Evolutionary conservation across 2,888 invertebrate species (phyloP).

Genomic region (Dasysyrphus tricinctus): DNA sequence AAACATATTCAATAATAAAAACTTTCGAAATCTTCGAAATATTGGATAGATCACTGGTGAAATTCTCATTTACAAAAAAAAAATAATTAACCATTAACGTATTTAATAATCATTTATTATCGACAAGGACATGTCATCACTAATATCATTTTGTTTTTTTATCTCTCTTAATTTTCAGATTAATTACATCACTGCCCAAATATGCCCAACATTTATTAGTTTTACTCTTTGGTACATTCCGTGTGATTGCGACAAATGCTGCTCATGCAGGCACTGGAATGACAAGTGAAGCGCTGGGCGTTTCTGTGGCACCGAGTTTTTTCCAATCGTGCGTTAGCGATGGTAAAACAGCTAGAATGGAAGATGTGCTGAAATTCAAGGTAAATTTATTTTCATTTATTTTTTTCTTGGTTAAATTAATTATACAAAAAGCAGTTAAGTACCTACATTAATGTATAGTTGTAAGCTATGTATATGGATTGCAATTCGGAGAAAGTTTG

Average conservation of each 20-base stretch:
- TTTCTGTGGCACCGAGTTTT: slow-evolving; percentile 97
- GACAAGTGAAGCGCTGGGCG: slow-evolving; percentile 97
- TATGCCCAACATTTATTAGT: slow-evolving; percentile 97
- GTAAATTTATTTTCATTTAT: slow-evolving; percentile 84
- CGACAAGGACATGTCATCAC: slow-evolving; percentile 8
- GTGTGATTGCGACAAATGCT: slow-evolving; percentile 96
- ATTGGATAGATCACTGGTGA: not conserved
- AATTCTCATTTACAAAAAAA: not conserved
- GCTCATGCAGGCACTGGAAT: slow-evolving; percentile 95
- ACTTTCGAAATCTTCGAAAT: too few relatives aligned
- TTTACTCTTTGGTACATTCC: slow-evolving; percentile 97
- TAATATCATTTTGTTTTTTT: slow-evolving; percentile 31
- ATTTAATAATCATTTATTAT: slow-evolving; percentile 1
- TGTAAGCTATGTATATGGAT: not conserved
- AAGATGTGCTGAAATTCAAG: slow-evolving; percentile 97
- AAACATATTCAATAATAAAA: too few relatives aligned
- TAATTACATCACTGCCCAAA: slow-evolving; percentile 93
- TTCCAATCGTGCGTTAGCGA: slow-evolving; percentile 98
- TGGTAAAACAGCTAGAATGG: slow-evolving; percentile 97
- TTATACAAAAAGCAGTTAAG: not conserved
- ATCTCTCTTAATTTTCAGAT: slow-evolving; percentile 85
- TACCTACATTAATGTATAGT: too few relatives aligned
- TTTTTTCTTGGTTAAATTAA: not conserved
- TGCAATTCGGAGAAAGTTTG: slow-evolving; percentile 18
- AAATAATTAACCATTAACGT: not conserved